These are phyloP conservation scores for Erannis defoliaria DNA, from an alignment of 2,888 invertebrate species.

Conservation along the genomic window DNA sequence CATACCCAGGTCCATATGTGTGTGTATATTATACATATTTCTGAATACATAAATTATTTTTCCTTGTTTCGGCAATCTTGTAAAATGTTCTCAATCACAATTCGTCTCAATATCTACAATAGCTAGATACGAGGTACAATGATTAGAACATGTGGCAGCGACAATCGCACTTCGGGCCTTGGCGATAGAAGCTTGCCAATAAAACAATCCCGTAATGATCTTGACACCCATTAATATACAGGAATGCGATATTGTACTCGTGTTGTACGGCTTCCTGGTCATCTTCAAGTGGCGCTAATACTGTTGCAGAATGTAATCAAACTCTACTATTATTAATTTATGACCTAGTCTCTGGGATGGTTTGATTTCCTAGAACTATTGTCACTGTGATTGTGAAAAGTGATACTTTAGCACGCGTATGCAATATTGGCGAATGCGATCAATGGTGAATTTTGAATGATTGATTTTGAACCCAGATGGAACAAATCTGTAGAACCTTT, in stretches of 20 bases:
- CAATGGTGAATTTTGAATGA: not conserved
- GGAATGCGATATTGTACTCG: constrained; percentile 66
- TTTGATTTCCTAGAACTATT: constrained; percentile 40
- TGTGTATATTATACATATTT: too few species aligned
- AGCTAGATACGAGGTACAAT: too few species aligned
- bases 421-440: not conserved
- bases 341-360: constrained; percentile 38
- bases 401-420: not conserved
- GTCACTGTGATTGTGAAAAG: constrained; percentile 2
- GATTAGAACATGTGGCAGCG: constrained; percentile 18
- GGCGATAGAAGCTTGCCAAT: constrained; percentile 63
- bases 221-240: constrained; percentile 69
- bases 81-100: too few species aligned
- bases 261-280: constrained; percentile 65
- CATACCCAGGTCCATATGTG: too few species aligned
- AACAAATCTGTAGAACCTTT: not conserved
- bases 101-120: too few species aligned
- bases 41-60: too few species aligned
- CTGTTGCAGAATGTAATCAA: constrained; percentile 51
- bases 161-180: constrained; percentile 50
- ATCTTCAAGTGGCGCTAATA: constrained; percentile 60
- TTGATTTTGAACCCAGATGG: too few species aligned
- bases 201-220: constrained; percentile 71
- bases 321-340: constrained; percentile 39
- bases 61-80: too few species aligned